Conservation (phyloP, 2,797 vertebrate genomes). For the Odontamblyopus lacepedii region DNA sequence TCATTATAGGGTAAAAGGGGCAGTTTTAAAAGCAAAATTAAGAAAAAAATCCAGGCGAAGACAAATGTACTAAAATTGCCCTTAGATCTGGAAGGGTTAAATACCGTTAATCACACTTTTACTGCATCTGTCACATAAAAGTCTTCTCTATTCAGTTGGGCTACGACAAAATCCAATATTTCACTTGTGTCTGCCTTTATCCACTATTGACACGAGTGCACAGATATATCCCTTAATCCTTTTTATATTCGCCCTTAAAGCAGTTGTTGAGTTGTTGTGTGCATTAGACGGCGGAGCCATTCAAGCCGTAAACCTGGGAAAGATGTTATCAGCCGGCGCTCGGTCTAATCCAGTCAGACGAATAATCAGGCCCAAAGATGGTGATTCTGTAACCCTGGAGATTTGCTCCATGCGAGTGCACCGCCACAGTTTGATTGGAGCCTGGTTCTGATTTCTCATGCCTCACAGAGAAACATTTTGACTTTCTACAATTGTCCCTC, state of each 20-base stretch:
- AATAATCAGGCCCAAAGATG: slow-evolving; percentile 4
- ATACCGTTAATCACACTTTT: too few species aligned
- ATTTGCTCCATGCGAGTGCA: background rate
- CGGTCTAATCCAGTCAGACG: background rate
- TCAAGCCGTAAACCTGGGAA: background rate
- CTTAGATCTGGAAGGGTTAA: too few species aligned
- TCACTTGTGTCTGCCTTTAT: background rate
- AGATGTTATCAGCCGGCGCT: background rate
- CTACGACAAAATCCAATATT: too few species aligned
- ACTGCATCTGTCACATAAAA: too few species aligned
- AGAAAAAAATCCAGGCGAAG: too few species aligned
- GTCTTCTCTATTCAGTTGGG: too few species aligned
- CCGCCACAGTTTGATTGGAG: slow-evolving; percentile 1
- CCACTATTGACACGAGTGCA: background rate
- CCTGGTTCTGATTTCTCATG: background rate
- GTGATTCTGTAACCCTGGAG: background rate
- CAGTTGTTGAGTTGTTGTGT: background rate
- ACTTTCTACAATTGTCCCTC: background rate
- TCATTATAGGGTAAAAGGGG: too few species aligned
- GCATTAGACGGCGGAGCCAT: background rate
- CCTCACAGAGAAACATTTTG: background rate
- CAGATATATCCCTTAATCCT: background rate
- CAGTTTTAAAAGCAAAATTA: too few species aligned
- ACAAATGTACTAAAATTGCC: too few species aligned
- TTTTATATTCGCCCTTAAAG: background rate